Evolutionary conservation across 2,888 invertebrate genomes (phyloP).

Genomic region (Epicampocera succincta): DNA sequence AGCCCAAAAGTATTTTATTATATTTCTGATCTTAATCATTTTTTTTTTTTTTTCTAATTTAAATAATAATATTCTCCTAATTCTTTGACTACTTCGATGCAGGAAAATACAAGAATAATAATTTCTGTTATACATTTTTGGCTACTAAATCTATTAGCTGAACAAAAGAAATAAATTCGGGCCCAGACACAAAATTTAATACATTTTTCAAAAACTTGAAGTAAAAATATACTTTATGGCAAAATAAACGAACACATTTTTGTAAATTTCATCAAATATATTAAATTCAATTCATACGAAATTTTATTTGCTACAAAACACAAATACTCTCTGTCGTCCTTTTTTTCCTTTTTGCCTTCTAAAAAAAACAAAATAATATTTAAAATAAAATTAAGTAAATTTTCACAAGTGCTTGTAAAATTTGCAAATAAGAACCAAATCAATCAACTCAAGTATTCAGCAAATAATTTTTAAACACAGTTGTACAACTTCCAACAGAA

Average conservation of each 20-base stretch:
- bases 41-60: too few relatives aligned
- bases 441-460: slow-evolving; percentile 65
- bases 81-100: too few relatives aligned
- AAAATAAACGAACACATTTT: background rate
- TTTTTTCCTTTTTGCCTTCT: background rate
- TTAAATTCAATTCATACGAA: slow-evolving; percentile 39
- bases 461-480: slow-evolving; percentile 65
- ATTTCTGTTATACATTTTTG: background rate
- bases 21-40: too few relatives aligned
- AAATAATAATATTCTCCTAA: too few relatives aligned
- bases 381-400: slow-evolving; percentile 53
- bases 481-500: slow-evolving; percentile 19
- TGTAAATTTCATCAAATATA: background rate
- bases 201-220: background rate
- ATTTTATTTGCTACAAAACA: background rate
- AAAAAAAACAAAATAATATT: slow-evolving; percentile 22
- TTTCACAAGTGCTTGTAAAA: slow-evolving; percentile 61
- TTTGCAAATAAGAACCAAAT: slow-evolving; percentile 63
- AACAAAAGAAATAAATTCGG: background rate
- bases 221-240: background rate
- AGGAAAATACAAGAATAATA: too few relatives aligned
- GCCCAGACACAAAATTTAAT: background rate
- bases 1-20: too few relatives aligned
- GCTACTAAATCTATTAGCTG: background rate
- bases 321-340: background rate